Evolutionary conservation across 2,888 invertebrate genomes (phyloP).

Genomic region (Atrina japonica): DNA sequence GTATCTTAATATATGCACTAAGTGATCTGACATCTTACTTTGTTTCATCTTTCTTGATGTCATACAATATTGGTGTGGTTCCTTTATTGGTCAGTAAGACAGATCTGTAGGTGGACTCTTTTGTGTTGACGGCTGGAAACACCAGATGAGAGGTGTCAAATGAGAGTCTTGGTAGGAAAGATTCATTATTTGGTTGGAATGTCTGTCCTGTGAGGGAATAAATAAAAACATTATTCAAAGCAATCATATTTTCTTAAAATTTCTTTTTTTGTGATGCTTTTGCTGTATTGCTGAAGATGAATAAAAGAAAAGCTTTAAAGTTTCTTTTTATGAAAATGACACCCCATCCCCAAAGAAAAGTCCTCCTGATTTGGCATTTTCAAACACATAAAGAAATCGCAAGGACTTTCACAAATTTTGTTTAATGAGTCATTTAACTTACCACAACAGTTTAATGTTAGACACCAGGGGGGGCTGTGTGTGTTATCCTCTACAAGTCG

Average conservation of each 20-base stretch:
- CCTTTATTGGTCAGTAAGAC: constrained; percentile 74
- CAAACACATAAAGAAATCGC: no score
- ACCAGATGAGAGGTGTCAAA: constrained; percentile 70
- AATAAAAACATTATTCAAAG: neutral
- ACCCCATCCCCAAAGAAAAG: no score
- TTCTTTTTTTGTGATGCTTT: no score
- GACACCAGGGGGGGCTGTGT: constrained; percentile 78
- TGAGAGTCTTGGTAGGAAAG: constrained; percentile 75
- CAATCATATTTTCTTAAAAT: neutral
- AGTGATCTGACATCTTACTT: constrained; percentile 54
- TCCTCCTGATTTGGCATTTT: no score
- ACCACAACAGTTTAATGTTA: constrained; percentile 77
- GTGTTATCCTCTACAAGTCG: constrained; percentile 77
- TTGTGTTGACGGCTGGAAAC: constrained; percentile 77
- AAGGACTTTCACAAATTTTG: no score
- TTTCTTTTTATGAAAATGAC: neutral
- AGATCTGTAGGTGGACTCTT: constrained; percentile 76
- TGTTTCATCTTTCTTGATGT: constrained; percentile 70
- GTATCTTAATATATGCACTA: no score
- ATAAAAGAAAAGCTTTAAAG: no score
- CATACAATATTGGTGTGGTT: constrained; percentile 76
- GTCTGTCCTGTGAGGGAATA: constrained; percentile 73
- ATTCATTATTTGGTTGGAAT: constrained; percentile 77
- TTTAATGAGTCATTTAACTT: constrained; percentile 11
- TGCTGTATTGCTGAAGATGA: no score